A percentile compares a stretch with the other conserved stretches of the same genome.
Evolutionary conservation across 30 jellyfish, hydroid and myxozoan genomes (phyloP).

Genomic region (Phacellophora camtschatica): DNA sequence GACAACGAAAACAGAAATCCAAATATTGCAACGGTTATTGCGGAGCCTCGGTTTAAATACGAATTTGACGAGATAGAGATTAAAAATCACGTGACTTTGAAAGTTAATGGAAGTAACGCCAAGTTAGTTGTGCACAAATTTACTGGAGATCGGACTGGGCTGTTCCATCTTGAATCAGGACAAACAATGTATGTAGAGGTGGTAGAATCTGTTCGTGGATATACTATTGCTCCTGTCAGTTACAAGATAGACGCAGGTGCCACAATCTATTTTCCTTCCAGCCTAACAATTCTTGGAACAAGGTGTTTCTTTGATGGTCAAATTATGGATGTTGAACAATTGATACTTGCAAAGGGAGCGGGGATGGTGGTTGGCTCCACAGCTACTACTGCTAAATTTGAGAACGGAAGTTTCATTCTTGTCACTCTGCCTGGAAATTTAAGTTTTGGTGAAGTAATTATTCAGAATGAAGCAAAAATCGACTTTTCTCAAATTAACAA

Average conservation of each 20-base stretch:
- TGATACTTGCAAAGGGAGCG: constrained; percentile 58
- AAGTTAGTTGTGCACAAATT: constrained; percentile 44
- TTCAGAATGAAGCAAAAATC: constrained; percentile 31
- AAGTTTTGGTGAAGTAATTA: constrained; percentile 19
- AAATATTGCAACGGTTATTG: constrained; percentile 32
- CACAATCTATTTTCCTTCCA: constrained; percentile 43
- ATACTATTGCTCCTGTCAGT: constrained; percentile 64
- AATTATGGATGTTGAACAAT: constrained; percentile 38
- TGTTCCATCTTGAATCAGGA: constrained; percentile 21
- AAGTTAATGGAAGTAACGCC: constrained; percentile 39
- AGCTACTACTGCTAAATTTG: constrained; percentile 45
- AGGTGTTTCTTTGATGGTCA: constrained; percentile 36
- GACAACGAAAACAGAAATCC: constrained; percentile 40
- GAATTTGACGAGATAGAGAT: constrained; percentile 68
- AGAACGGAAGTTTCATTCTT: constrained; percentile 23
- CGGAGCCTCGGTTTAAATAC: constrained; percentile 24
- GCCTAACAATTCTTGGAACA: constrained; percentile 58
- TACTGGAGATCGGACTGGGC: constrained; percentile 60
- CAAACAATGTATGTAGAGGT: constrained; percentile 57
- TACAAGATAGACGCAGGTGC: constrained; percentile 51
- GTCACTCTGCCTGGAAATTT: constrained; percentile 49
- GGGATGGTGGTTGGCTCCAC: constrained; percentile 26
- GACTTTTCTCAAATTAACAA: constrained; percentile 22
- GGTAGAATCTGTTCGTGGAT: constrained; percentile 44
- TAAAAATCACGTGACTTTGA: constrained; percentile 37